phyloP scores from a whole-genome alignment of 2,888 invertebrate species.

The Schizotus pectinicornis region DNA sequence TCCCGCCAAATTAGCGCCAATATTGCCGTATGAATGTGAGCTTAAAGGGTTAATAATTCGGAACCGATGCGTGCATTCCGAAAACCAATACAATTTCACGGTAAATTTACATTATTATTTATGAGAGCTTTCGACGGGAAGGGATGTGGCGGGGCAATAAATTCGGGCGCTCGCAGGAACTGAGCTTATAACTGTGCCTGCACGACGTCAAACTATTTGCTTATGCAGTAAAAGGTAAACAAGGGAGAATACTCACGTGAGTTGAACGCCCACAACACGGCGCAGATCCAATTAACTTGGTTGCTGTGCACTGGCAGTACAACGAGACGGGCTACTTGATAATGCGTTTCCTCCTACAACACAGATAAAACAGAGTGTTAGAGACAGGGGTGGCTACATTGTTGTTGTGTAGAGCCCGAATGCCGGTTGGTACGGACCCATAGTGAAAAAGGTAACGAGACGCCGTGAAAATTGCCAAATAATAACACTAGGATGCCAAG shows the following conservation, averaged over 20 bases:
- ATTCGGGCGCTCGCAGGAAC: slow-evolving; percentile 4
- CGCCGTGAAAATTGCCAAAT: background rate
- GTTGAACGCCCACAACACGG: slow-evolving; percentile 25
- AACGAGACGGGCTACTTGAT: slow-evolving; percentile 7
- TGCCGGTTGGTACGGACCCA: too few species aligned
- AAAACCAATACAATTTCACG: slow-evolving; percentile 21
- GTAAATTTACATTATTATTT: slow-evolving; percentile 25
- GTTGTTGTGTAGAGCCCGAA: background rate
- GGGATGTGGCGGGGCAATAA: slow-evolving; percentile 8
- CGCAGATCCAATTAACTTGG: slow-evolving; percentile 28
- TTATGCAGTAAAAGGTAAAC: slow-evolving; percentile 29
- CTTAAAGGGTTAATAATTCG: background rate
- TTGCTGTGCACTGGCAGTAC: slow-evolving; percentile 12
- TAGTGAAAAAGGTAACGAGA: background rate
- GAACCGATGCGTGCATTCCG: background rate
- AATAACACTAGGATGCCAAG: background rate
- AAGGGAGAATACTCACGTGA: slow-evolving; percentile 28
- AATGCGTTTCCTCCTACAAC: slow-evolving; percentile 23
- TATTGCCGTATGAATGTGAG: background rate
- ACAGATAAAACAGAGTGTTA: slow-evolving; percentile 19
- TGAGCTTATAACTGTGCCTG: slow-evolving; percentile 9
- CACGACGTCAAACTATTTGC: slow-evolving; percentile 21
- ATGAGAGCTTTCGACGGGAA: slow-evolving; percentile 4
- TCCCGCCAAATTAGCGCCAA: background rate
- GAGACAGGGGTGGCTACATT: background rate